Evolutionary conservation across 2,797 vertebrate genomes (phyloP).

Genomic region (Sebastes umbrosus): DNA sequence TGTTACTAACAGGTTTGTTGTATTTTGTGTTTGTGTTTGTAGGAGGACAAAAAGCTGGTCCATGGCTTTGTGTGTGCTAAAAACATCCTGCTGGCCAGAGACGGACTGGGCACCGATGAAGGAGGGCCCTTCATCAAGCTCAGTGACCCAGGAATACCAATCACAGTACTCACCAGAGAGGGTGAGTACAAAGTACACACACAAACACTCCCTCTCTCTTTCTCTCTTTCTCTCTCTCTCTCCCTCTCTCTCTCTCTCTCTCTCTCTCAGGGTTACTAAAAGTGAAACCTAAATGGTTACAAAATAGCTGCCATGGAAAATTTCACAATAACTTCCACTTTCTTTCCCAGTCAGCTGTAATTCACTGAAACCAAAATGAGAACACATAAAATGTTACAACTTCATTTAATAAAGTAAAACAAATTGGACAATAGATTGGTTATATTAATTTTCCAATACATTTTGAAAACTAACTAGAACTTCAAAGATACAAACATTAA

Average conservation of each 20-base stretch:
- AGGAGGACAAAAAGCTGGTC: conserved; percentile 98
- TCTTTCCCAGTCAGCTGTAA: conserved; percentile 8
- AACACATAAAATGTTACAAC: not conserved
- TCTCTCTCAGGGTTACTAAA: not conserved
- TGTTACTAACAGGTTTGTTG: not conserved
- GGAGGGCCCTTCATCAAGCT: conserved; percentile 97
- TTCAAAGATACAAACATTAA: not conserved
- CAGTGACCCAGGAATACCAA: conserved; percentile 95
- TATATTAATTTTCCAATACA: not conserved
- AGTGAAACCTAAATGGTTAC: conserved; percentile 37
- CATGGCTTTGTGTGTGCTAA: conserved; percentile 97
- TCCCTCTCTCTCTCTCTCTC: not conserved
- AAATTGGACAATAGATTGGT: not conserved
- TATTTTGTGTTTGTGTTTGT: conserved; percentile 32
- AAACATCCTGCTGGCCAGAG: conserved; percentile 94
- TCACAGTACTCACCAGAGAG: conserved; percentile 92
- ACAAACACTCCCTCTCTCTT: not conserved
- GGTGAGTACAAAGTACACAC: conserved; percentile 74
- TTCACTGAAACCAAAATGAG: conserved; percentile 22
- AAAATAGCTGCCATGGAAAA: conserved; percentile 29
- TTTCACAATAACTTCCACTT: conserved; percentile 29
- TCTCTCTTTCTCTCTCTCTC: not conserved
- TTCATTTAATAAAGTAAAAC: not conserved
- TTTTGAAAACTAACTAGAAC: not conserved
- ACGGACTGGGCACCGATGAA: conserved; percentile 84